Base-by-base conservation (phyloP, 2,113 vertebrate genomes). In the Machaerirhynchus nigripectus region DNA sequence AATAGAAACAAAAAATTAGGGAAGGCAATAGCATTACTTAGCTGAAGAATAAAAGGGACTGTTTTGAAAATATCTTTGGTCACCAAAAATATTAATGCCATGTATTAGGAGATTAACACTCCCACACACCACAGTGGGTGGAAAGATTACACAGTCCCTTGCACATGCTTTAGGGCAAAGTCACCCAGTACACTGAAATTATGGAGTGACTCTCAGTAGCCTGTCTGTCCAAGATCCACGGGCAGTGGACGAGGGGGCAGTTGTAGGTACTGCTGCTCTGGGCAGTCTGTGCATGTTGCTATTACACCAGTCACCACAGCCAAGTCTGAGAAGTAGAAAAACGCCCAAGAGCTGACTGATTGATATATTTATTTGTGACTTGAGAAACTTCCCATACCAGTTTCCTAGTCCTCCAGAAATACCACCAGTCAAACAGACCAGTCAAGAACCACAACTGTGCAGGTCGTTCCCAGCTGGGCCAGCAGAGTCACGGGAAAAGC, bases 61-160 rank as follows among this genome's bases (percentile, higher is more conserved):
- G 15, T 21, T 69, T 79, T 57, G 53, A 80, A 76, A 85, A 64
- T 56, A 85, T 10, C 19, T 78, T 19, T 7, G 26, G 37, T 83
- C 50, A 90, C n/a, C 21, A 5, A 64, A 84, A 84, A 73, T 40
- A 87, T 27, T 71, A 52, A 44, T 30, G 37, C 11, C 13, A 16
- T 3, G 35, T 53, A 76, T 47, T 49, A 70, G 42, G 21, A 93
- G 40, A 37, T 79, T 71, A 90, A 42, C 17, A 0, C 47, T 9
- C 46, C 61, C 1, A 0, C 1, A 0, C 47, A 73, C 11, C 42
- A 69, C 13, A 70, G 56, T 0, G 0, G 15, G 37, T 46, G 22
- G n/a, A 52, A 68, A 44, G 82, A 91, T 76, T 47, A 64, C 39
- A 76, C 5, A 76, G 5, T 4, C n/a, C n/a, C 39, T 65, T 24